Base-by-base conservation (phyloP, 2,888 invertebrate species). In the Drosophila neonasuta region DNA sequence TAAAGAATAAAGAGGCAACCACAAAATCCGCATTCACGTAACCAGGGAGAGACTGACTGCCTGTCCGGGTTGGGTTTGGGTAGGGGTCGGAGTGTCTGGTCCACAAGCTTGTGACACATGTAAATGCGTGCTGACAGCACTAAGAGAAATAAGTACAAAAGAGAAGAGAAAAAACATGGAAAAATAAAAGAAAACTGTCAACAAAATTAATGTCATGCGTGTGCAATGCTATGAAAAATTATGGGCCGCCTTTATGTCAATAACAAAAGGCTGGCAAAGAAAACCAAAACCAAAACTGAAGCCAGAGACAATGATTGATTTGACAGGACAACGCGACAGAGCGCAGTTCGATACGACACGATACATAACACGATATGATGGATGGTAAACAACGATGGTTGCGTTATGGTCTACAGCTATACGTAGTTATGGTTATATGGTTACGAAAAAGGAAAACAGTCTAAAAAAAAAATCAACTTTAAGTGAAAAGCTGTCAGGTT, bases 141-240 rank as follows among this genome's bases (percentile, higher is more conserved):
- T 62, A 62, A 62, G 61, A 64, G 79, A 71, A 74, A 77, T 66
- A 65, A 64, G 79, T 71, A 72, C 67, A 79, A 77, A 77, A 64
- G 74, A 77, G 67, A 64, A 55, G 5, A 44, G 41, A 11, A 57
- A 49, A 42, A 74, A 75, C 44, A 57, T 41, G 41, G 30, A 48
- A 55, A 29, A 67, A 45, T 62, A 80, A 85, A 89, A 89, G 88
- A 87, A 89, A 89, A 89, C 89, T 89, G 90, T 89, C 89, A 89
- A 88, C 88, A 84, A 87, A 89, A 88, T 89, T 86, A 89, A 89
- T 89, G 89, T 89, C 89, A 88, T 80, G 82, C 87, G 83, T 80
- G 82, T 81, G 82, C 89, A 88, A 85, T 87, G 89, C 88, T 82
- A 89, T 88, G 89, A 89, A 89, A 88, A 89, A 88, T 89, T 89